phyloP scores from a whole-genome alignment of 2,888 invertebrate species.

The Operophtera brumata region DNA sequence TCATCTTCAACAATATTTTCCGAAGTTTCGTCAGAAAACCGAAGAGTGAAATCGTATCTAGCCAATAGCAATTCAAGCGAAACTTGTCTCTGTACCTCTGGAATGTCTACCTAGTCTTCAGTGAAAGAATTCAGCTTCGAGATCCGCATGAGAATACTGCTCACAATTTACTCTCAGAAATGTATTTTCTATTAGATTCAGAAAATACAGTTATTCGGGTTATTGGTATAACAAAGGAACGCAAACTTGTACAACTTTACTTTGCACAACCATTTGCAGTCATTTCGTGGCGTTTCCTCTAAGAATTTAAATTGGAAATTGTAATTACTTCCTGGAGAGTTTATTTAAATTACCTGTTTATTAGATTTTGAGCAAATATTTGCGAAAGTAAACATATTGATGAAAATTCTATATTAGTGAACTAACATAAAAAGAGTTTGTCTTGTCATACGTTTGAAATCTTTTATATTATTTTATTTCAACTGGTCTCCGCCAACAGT shows the following conservation, averaged over 20 bases:
- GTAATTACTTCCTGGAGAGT: conserved; percentile 42
- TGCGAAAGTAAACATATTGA: conserved; percentile 1
- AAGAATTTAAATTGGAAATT: conserved; percentile 49
- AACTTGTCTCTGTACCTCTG: conserved; percentile 40
- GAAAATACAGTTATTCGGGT: conserved; percentile 44
- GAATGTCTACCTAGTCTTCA: conserved; percentile 35
- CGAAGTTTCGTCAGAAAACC: neutral
- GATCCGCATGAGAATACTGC: conserved; percentile 40
- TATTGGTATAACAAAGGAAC: conserved; percentile 42
- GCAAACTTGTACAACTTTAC: conserved; percentile 45
- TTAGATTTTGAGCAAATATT: conserved; percentile 10
- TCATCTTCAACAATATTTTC: neutral
- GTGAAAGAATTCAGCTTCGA: conserved; percentile 33
- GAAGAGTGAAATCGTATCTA: conserved; percentile 1
- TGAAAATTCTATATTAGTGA: neutral
- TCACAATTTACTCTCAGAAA: conserved; percentile 38
- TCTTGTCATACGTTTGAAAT: neutral
- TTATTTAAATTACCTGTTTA: conserved; percentile 37
- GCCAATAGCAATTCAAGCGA: conserved; percentile 39
- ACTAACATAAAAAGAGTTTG: neutral
- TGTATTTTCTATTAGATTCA: conserved; percentile 41
- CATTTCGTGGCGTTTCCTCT: conserved; percentile 45
- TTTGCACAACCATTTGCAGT: conserved; percentile 45
- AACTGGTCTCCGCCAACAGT: no score
- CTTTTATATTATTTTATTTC: no score